Conservation (phyloP, 1,140 invertebrate species). For the Calosoma granatense region DNA sequence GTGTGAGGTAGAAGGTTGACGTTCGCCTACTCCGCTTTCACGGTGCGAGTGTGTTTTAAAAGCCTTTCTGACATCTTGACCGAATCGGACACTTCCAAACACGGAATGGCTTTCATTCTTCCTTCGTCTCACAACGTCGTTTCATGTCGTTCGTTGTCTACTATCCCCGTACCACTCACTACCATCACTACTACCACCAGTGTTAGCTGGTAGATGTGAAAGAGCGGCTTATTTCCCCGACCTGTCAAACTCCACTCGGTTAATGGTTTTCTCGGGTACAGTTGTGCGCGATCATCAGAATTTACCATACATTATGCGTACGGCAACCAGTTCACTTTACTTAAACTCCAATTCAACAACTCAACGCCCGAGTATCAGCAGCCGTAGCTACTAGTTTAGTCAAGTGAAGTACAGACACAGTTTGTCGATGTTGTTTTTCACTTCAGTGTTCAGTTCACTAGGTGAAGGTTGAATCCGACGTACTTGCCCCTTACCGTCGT, state of each 20-base stretch:
- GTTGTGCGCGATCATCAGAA: neutral
- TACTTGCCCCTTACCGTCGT: neutral
- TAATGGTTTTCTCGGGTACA: conserved; percentile 1
- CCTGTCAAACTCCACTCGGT: neutral
- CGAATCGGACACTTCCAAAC: conserved; percentile 33
- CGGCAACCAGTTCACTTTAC: neutral
- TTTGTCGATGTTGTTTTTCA: conserved; percentile 17
- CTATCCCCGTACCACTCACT: neutral
- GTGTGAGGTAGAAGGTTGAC: neutral
- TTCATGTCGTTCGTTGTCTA: conserved; percentile 3
- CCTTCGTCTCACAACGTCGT: conserved; percentile 8
- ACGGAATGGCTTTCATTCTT: conserved; percentile 27
- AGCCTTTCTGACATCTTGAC: conserved; percentile 37
- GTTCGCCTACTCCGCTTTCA: no score
- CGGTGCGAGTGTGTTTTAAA: conserved; percentile 30
- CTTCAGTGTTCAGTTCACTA: conserved; percentile 19
- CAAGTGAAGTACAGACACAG: no score
- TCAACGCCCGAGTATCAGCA: neutral
- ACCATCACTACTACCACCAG: neutral
- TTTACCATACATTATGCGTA: conserved; percentile 2
- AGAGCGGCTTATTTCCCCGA: conserved; percentile 4
- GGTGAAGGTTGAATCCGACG: conserved; percentile 16
- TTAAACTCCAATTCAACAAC: neutral
- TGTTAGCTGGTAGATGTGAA: no score
- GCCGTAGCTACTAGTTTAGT: no score